Evolutionary conservation across 2,113 vertebrate species (phyloP), one percentile per base, ranked within the genome.

Genomic region (Gavialis gangeticus): DNA sequence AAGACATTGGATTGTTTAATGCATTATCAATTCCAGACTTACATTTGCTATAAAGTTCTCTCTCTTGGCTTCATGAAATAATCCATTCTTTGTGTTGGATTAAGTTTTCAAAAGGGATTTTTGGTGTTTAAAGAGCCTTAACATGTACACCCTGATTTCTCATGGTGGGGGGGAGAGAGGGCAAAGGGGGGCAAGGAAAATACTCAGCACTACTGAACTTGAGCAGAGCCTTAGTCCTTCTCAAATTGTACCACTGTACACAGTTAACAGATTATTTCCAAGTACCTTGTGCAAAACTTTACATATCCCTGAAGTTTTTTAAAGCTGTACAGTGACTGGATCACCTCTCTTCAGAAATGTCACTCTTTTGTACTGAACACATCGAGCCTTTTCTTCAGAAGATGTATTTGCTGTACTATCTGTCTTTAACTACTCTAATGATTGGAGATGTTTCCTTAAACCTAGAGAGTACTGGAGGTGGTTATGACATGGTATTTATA

Each of bases 181-280:
- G 58, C 15, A 59, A 15, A 59, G 58, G 58, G 58, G 19, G 15
- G 58, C 17, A 22, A 60, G 28, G 15, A 75, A 2, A 8, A 6
- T 0, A 0, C 30, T 69, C 57, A 60, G 34, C 77, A 21, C 21
- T 18, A 27, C 58, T 78, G 82, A 75, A 14, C 34, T 95, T 79
- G n/a, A 66, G 77, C 24, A 46, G 69, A 22, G 3, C 1, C 58
- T 15, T 59, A 46, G 55, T 22, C 57, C 0, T 64, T 80, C 34
- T 77, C 46, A 16, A 3, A 19, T 55, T 4, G 10, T 2, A 1
- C 28, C 46, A n/a, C 3, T 46, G 46, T 27, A 3, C 0, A 1
- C 4, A 15, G 5, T 15, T 1, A 22, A 34, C 54, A 5, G 0
- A 1, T 13, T 59, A 90, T 30, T 34, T 10, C 2, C 58, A 11